These are phyloP conservation scores for Trichechus manatus DNA, from an alignment of 2,113 vertebrate species.

Conservation along the genomic window DNA sequence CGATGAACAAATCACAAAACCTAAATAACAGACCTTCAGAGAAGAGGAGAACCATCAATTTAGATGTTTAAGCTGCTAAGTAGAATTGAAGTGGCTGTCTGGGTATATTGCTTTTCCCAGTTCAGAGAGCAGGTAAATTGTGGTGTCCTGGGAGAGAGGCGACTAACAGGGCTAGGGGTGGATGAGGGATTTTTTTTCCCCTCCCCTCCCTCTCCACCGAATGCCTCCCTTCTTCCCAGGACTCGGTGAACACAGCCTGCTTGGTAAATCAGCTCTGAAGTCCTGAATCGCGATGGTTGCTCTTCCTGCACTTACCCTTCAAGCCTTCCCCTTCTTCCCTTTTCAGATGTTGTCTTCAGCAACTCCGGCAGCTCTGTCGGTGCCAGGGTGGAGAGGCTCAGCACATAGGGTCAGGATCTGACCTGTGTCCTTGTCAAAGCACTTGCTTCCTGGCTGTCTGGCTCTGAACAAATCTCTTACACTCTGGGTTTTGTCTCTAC, in stretches of 20 bases:
- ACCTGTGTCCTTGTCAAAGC: not conserved
- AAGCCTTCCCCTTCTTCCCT: not conserved
- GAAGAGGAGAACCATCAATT: not conserved
- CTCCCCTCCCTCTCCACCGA: too few species aligned
- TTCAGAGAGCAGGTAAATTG: conserved; percentile 52
- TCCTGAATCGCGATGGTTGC: not conserved
- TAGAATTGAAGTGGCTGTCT: conserved; percentile 24
- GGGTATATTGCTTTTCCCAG: not conserved
- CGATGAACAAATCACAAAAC: not conserved
- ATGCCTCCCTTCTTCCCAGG: not conserved
- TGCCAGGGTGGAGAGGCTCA: not conserved
- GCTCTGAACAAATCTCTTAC: not conserved
- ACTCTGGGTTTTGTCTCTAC: not conserved
- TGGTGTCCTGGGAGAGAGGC: not conserved
- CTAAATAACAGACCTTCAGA: conserved; percentile 48
- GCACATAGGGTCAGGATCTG: not conserved
- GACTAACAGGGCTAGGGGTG: not conserved
- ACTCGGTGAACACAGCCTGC: too few species aligned
- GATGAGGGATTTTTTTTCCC: not conserved
- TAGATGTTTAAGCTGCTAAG: conserved; percentile 16
- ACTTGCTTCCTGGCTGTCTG: not conserved
- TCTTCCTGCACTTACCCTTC: not conserved
- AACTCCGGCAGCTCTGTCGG: not conserved
- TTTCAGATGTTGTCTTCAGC: not conserved
- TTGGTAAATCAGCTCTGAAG: not conserved